Percentiles rank a stretch among this genome's conserved stretches.
phyloP scores from a whole-genome alignment of 2,888 invertebrate genomes.

The Auanema sp. region DNA sequence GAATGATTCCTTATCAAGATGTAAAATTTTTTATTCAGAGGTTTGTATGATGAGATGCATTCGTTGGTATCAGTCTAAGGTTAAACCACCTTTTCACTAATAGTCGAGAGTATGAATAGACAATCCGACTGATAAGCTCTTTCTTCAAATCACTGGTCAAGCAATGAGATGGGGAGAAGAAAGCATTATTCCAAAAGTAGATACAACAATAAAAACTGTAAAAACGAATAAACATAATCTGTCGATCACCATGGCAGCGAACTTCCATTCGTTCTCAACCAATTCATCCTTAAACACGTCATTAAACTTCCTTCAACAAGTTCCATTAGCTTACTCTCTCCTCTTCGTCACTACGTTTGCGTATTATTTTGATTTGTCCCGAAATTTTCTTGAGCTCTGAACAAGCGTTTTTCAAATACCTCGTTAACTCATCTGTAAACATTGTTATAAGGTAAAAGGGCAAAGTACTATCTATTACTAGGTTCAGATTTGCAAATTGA shows the following conservation, averaged over 20 bases:
- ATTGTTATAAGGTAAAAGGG: slow-evolving; percentile 8
- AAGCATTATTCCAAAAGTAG: slow-evolving; percentile 58
- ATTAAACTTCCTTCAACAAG: slow-evolving; percentile 7
- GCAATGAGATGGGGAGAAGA: slow-evolving; percentile 54
- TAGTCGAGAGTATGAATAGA: no score
- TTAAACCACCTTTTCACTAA: no score
- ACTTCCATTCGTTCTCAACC: slow-evolving; percentile 60
- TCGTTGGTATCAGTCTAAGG: no score
- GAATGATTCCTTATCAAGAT: no score
- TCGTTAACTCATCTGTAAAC: slow-evolving; percentile 32
- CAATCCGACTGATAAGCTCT: neutral
- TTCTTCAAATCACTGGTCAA: slow-evolving; percentile 13
- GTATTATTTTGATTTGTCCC: slow-evolving; percentile 43
- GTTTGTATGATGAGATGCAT: no score
- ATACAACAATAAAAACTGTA: slow-evolving; percentile 55
- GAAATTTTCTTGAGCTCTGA: slow-evolving; percentile 48
- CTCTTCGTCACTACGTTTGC: slow-evolving; percentile 49
- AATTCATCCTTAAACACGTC: slow-evolving; percentile 47
- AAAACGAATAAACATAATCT: slow-evolving; percentile 56
- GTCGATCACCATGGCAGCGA: slow-evolving; percentile 60
- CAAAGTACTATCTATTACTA: neutral
- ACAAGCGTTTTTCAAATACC: slow-evolving; percentile 51
- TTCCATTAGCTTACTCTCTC: slow-evolving; percentile 33
- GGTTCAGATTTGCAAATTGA: slow-evolving; percentile 1
- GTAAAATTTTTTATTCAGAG: no score